phyloP scores from a whole-genome alignment of 1,140 invertebrate genomes.

The Zaprionus kolodkinae region DNA sequence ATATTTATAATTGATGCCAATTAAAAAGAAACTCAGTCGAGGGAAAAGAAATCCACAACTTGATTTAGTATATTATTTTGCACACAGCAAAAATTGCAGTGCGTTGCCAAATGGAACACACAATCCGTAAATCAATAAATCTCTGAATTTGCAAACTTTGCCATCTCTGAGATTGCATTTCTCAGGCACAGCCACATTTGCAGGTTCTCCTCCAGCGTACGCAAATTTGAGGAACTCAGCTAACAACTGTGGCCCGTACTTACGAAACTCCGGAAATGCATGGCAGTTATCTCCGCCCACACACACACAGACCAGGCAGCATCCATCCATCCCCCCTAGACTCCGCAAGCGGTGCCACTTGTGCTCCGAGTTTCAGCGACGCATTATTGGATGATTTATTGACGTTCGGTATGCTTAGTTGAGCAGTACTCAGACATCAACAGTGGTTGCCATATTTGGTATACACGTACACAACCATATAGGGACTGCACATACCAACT shows the following conservation, averaged over 20 bases:
- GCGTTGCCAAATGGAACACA: constrained; percentile 67
- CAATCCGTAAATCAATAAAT: constrained; percentile 47
- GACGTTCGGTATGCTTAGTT: constrained; percentile 83
- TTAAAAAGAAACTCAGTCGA: too few species aligned
- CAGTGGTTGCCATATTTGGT: too few species aligned
- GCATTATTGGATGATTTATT: constrained; percentile 84
- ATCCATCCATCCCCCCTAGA: neutral
- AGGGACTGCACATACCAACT: constrained; percentile 23
- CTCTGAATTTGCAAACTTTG: constrained; percentile 51
- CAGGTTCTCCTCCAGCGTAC: too few species aligned
- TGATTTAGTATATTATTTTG: constrained; percentile 64
- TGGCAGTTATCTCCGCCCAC: constrained; percentile 37
- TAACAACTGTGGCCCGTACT: constrained; percentile 54
- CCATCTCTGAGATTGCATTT: constrained; percentile 20
- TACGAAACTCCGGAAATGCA: constrained; percentile 62
- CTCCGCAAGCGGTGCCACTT: constrained; percentile 51
- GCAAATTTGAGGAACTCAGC: constrained; percentile 57
- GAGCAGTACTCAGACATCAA: constrained; percentile 52
- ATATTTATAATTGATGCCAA: too few species aligned
- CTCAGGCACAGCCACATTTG: neutral
- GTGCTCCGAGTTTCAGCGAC: constrained; percentile 57
- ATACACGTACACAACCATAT: constrained; percentile 36
- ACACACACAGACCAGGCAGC: neutral
- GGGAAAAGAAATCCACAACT: constrained; percentile 28
- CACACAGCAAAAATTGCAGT: neutral